phyloP scores from a whole-genome alignment of 2,113 vertebrate genomes.

The Sander vitreus region DNA sequence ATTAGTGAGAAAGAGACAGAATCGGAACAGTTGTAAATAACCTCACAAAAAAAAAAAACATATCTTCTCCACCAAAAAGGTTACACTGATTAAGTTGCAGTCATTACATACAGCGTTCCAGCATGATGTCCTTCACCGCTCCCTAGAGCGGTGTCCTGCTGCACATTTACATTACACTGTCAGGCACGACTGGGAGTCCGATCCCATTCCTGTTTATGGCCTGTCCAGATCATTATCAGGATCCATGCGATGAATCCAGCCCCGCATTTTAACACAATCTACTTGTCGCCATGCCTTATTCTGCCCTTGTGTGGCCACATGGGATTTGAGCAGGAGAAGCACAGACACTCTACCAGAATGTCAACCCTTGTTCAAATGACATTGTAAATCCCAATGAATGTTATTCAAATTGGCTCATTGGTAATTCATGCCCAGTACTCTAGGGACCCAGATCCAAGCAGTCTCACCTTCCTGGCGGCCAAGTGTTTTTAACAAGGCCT shows the following conservation, averaged over 20 bases:
- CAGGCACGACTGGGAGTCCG: conserved; percentile 51
- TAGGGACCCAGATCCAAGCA: conserved; percentile 52
- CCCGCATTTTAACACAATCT: conserved; percentile 66
- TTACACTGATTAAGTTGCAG: conserved; percentile 55
- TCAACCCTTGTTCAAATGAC: conserved; percentile 70
- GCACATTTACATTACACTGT: conserved; percentile 38
- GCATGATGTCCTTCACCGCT: conserved; percentile 53
- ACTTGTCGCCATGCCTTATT: conserved; percentile 50
- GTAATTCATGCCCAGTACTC: conserved; percentile 70
- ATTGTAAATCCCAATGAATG: conserved; percentile 72
- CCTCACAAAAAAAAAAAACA: conserved; percentile 25
- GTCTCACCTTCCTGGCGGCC: conserved; percentile 65
- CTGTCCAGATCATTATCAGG: conserved; percentile 78
- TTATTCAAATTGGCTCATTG: conserved; percentile 77
- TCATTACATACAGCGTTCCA: conserved; percentile 24
- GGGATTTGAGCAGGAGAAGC: conserved; percentile 60
- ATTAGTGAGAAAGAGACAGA: conserved; percentile 15
- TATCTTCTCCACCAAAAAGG: conserved; percentile 40
- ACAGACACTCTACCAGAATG: conserved; percentile 60
- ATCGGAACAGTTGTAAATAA: conserved; percentile 46
- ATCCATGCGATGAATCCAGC: conserved; percentile 67
- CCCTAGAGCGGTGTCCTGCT: conserved; percentile 40
- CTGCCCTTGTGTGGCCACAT: conserved; percentile 71
- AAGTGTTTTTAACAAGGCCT: conserved; percentile 39
- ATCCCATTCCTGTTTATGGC: conserved; percentile 65